Conservation (phyloP, 2,888 invertebrate genomes). For the Odontothrips loti region DNA sequence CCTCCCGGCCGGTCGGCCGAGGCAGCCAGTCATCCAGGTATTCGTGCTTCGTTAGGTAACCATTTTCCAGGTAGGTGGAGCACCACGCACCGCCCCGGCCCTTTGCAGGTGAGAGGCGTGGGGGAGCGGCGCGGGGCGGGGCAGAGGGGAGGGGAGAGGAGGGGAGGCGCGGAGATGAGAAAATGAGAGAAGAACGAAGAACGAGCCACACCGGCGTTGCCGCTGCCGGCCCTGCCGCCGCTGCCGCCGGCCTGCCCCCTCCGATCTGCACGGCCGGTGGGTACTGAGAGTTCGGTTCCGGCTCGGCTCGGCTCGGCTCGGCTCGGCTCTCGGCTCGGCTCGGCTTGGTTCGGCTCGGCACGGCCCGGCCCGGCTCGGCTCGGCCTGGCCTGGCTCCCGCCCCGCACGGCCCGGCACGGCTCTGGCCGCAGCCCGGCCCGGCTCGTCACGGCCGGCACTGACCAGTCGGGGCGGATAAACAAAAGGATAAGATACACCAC, state of each 20-base stretch:
- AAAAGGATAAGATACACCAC: background rate
- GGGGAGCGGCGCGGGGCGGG: background rate
- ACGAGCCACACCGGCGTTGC: background rate
- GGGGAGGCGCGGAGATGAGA: slow-evolving; percentile 18
- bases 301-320: background rate
- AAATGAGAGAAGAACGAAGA: slow-evolving; percentile 17
- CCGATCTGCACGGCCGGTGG: background rate
- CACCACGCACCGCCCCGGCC: slow-evolving; percentile 17
- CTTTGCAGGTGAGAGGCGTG: background rate
- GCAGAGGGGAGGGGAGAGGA: background rate
- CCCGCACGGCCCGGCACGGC: background rate
- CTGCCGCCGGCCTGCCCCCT: background rate
- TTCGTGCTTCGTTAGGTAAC: slow-evolving; percentile 26
- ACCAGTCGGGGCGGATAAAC: background rate
- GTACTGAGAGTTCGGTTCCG: background rate
- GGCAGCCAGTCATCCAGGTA: slow-evolving; percentile 22
- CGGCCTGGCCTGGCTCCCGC: background rate
- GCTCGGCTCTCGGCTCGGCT: background rate
- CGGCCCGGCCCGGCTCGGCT: background rate
- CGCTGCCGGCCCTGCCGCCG: background rate
- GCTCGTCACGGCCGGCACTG: too few species aligned
- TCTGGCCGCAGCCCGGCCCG: background rate
- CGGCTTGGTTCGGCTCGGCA: background rate
- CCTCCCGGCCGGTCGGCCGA: background rate
- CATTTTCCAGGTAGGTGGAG: slow-evolving; percentile 26